Evolutionary conservation across 2,113 vertebrate genomes (phyloP), one percentile per base, ranked within the genome.

Genomic region (Melanotaenia duboulayi): DNA sequence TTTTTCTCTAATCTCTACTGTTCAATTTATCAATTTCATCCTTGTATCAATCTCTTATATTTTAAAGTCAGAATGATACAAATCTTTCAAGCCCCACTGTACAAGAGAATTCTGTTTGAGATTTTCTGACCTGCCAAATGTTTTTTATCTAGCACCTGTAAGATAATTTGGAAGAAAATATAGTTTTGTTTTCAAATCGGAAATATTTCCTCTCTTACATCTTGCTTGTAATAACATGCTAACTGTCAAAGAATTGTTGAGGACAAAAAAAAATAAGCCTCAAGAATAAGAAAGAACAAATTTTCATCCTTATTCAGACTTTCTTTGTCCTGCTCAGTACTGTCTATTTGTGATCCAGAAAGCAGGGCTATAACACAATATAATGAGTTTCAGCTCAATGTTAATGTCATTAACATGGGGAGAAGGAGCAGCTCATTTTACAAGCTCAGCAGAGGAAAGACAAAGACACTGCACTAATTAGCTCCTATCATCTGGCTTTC

Each of bases 381-480:
- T 81, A 90, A 89, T 72, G 74, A 85, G 84, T 71, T 80, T 79
- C 76, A 77, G 87, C 81, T 91, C 85, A 87, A 87, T 85, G 89
- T 90, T 91, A 89, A 93, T 86, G 83, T 81, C 86, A 91, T 93
- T 90, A 89, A 87, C 66, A 65, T 49, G 40, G 51, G 65, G 73
- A 70, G 60, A 59, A 52, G 71, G 68, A 65, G 28, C 46, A 11
- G 85, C 87, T 92, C 81, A 35, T 78, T 88, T 91, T 89, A 92
- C 90, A 89, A 80, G 85, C 83, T 84, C 73, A 79, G 82, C 80
- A 71, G 79, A 81, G 87, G 76, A 63, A 68, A 82, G 83, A 83
- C 82, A 85, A 86, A 81, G 89, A 89, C 69, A 82, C 73, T 70
- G 75, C 79, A 58, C 84, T 93, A 93, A 94, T 94, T 92, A 94